These are phyloP conservation scores for Chaitophorus viminalis DNA, from an alignment of 2,888 invertebrate genomes.

Conservation along the genomic window DNA sequence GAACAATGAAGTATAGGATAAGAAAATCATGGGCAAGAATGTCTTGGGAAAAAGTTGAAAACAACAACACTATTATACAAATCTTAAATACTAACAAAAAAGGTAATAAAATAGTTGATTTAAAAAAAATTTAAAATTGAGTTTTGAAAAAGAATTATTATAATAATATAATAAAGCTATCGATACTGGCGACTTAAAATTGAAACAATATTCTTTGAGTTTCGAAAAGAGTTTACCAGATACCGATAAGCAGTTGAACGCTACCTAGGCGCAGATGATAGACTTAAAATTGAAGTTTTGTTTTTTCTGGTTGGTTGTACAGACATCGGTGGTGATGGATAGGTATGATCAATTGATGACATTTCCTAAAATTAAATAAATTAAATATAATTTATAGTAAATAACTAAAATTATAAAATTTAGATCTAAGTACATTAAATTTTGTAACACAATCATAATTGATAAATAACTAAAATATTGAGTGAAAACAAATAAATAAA, in stretches of 20 bases:
- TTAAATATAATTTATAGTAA: too few species aligned
- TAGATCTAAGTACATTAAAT: too few species aligned
- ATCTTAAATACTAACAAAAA: slow-evolving; percentile 60
- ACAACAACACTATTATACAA: slow-evolving; percentile 55
- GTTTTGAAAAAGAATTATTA: slow-evolving; percentile 45
- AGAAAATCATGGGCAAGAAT: slow-evolving; percentile 56
- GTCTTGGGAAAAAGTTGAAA: slow-evolving; percentile 57
- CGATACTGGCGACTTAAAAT: slow-evolving; percentile 58
- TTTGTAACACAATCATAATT: too few species aligned
- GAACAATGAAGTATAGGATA: slow-evolving; percentile 56
- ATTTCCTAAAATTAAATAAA: slow-evolving; percentile 48
- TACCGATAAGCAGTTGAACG: slow-evolving; percentile 57
- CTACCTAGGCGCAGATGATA: slow-evolving; percentile 49
- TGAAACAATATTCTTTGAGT: slow-evolving; percentile 48
- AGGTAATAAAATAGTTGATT: slow-evolving; percentile 39
- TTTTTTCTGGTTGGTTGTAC: slow-evolving; percentile 87
- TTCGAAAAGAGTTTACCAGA: slow-evolving; percentile 50
- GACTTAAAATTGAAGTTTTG: slow-evolving; percentile 67
- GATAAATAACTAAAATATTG: background rate
- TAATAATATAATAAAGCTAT: slow-evolving; percentile 58
- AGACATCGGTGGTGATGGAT: slow-evolving; percentile 77
- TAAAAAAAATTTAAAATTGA: slow-evolving; percentile 45
- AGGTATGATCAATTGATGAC: slow-evolving; percentile 51
- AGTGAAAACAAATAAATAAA: background rate
- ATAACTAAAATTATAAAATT: too few species aligned